Conservation (phyloP, 1,140 invertebrate species). For the Bradysia coprophila region DNA sequence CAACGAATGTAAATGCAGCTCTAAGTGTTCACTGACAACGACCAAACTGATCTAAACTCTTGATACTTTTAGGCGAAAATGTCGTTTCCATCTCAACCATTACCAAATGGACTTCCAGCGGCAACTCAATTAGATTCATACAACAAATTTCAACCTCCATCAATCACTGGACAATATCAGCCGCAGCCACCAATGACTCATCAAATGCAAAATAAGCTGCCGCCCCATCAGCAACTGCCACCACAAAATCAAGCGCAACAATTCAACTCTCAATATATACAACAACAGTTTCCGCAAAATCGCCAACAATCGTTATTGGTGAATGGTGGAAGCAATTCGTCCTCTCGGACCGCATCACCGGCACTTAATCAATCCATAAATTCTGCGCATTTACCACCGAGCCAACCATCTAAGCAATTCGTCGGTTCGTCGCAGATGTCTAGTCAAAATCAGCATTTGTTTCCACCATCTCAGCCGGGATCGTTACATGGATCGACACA, state of each 20-base stretch:
- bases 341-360: neutral
- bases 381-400: neutral
- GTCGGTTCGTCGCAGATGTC: neutral
- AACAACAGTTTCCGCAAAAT: neutral
- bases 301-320: neutral
- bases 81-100: neutral
- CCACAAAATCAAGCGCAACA: neutral
- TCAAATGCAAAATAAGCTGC: too few species aligned
- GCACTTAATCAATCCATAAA: neutral
- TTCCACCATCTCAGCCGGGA: neutral
- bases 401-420: neutral
- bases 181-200: neutral
- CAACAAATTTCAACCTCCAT: neutral
- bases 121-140: neutral
- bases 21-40: too few species aligned
- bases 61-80: too few species aligned
- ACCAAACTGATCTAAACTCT: too few species aligned
- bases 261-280: too few species aligned
- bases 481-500: neutral
- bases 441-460: neutral
- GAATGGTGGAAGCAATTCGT: neutral
- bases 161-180: neutral
- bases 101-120: neutral
- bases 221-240: neutral
- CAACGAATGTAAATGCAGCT: too few species aligned